These are phyloP conservation scores for Acleris holmiana DNA, from an alignment of 2,888 invertebrate genomes.

Conservation along the genomic window DNA sequence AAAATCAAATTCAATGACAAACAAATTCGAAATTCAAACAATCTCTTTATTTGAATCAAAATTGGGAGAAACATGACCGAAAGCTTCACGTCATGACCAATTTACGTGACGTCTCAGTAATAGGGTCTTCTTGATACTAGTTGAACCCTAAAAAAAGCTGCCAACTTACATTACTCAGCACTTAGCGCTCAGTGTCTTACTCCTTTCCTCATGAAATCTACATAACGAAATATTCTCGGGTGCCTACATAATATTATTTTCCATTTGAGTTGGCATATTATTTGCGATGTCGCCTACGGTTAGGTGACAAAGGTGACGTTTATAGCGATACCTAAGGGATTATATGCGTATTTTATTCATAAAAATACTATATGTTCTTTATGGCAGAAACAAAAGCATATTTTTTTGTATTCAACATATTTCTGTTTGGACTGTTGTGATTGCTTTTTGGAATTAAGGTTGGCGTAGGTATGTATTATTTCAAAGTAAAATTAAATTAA, in stretches of 20 bases:
- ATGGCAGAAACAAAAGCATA: background rate
- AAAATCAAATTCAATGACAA: too few species aligned
- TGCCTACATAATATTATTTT: slow-evolving; percentile 30
- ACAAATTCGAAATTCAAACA: too few species aligned
- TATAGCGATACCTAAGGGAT: slow-evolving; percentile 21
- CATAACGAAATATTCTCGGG: slow-evolving; percentile 12
- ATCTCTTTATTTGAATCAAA: too few species aligned
- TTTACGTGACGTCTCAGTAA: too few species aligned
- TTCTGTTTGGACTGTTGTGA: too few species aligned
- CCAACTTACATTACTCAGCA: background rate
- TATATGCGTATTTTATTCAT: slow-evolving; percentile 12
- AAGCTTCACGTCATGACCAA: too few species aligned
- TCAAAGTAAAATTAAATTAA: too few species aligned
- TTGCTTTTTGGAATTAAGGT: too few species aligned
- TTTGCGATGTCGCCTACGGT: slow-evolving; percentile 22
- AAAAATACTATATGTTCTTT: slow-evolving; percentile 8
- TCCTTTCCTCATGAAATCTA: slow-evolving; percentile 8
- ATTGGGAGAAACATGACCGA: too few species aligned
- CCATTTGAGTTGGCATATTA: slow-evolving; percentile 29
- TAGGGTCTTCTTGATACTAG: too few species aligned
- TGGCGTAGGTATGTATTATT: too few species aligned
- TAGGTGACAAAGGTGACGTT: slow-evolving; percentile 33
- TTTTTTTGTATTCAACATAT: too few species aligned
- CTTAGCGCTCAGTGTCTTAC: background rate
- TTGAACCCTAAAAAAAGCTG: background rate